These are phyloP conservation scores for Halcyon leucocephala DNA, from an alignment of 2,797 vertebrate species.

Conservation along the genomic window DNA sequence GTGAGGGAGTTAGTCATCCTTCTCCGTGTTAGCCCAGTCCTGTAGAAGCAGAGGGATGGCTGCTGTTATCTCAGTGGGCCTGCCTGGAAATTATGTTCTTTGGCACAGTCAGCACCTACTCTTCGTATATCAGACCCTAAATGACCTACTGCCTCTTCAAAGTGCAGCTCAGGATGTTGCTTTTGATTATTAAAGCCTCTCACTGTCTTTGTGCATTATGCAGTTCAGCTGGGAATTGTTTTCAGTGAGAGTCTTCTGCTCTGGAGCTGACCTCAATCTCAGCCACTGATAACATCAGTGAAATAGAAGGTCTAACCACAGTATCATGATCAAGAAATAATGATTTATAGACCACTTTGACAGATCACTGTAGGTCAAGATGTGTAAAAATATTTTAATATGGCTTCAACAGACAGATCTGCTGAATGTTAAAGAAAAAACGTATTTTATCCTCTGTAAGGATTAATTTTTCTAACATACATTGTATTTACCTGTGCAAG, in stretches of 20 bases:
- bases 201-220: neutral
- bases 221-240: neutral
- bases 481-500: neutral
- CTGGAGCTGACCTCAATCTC: neutral
- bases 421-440: neutral
- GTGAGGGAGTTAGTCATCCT: neutral
- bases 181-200: constrained; percentile 27
- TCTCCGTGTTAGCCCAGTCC: neutral
- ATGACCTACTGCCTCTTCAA: neutral
- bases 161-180: neutral
- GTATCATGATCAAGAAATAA: neutral
- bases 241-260: neutral
- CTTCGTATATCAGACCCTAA: neutral
- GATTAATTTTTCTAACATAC: neutral
- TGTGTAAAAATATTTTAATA: neutral
- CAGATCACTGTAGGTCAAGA: neutral
- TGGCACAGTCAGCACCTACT: neutral
- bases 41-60: neutral
- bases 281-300: neutral
- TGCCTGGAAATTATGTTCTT: neutral
- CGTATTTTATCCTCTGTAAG: neutral
- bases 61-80: neutral
- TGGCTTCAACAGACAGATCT: neutral
- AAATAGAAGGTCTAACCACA: neutral
- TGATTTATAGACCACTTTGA: neutral